Conservation (phyloP, 2,888 invertebrate genomes). For the Aleiodes alternator region DNA sequence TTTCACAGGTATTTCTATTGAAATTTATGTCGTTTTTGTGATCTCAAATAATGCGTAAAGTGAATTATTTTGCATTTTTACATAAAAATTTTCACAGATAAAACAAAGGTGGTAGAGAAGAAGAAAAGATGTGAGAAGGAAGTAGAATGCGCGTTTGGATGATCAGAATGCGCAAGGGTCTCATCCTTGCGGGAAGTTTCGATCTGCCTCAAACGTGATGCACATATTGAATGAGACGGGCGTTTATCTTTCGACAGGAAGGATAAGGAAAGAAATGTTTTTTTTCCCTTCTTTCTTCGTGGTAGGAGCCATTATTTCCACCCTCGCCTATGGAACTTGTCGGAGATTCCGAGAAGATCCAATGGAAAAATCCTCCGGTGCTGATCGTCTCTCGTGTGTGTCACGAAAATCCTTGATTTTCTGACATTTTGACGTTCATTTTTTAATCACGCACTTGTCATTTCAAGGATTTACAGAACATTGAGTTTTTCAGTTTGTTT, state of each 20-base stretch:
- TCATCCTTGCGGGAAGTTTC: conserved; percentile 51
- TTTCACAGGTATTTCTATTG: neutral
- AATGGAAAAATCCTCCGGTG: conserved; percentile 19
- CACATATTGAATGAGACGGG: conserved; percentile 53
- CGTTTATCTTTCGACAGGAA: conserved; percentile 50
- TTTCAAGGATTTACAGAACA: neutral
- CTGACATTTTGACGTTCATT: conserved; percentile 4
- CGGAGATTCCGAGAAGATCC: conserved; percentile 41
- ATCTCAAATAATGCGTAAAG: conserved; percentile 17
- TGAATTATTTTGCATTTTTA: conserved; percentile 40
- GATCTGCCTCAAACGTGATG: conserved; percentile 57
- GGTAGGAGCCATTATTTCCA: conserved; percentile 36
- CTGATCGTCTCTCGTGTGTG: conserved; percentile 1
- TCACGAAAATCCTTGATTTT: conserved; percentile 16
- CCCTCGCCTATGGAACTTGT: conserved; percentile 39
- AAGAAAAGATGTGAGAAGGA: neutral
- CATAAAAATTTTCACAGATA: conserved; percentile 39
- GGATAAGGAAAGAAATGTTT: conserved; percentile 35
- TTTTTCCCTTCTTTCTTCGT: conserved; percentile 21
- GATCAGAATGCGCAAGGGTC: conserved; percentile 41
- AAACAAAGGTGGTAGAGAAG: neutral
- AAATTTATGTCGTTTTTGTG: conserved; percentile 36
- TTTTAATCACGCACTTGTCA: conserved; percentile 17
- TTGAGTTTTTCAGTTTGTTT: conserved; percentile 8
- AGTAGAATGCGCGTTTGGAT: conserved; percentile 18